Evolutionary conservation across 2,888 invertebrate genomes (phyloP), one percentile per base, ranked within the genome.

Genomic region (Melanostoma mellinum): DNA sequence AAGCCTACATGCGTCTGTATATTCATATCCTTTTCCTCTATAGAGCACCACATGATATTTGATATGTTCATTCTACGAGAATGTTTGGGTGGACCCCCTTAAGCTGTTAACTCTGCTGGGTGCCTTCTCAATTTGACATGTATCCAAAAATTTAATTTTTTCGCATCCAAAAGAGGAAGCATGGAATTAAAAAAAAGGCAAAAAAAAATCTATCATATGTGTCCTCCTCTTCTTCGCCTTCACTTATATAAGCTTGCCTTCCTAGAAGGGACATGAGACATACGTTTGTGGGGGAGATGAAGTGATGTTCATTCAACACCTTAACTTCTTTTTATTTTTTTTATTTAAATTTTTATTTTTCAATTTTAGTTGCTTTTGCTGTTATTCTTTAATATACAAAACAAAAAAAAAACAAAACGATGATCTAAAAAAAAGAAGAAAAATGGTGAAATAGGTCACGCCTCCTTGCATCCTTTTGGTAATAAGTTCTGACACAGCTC

Each of bases 261-360:
- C 65, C 74, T 79, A 69, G 60, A 48, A 74, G 69, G 78, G 74
- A 73, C 74, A 84, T 78, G 50, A 78, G 82, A 82, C 78, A 65
- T 78, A 63, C 68, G 63, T 74, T 74, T 74, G 79, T 79, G 84
- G 84, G 84, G 74, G 79, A 84, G 84, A 82, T 84, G 68, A 69
- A 78, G 69, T 79, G 84, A 84, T 84, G 84, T 84, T 84, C 84
- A 84, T 84, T 84, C 84, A 84, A 84, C 84, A 84, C 84, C 78
- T 84, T 79, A 71, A 74, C 79, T 68, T 84, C 69, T 71, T 65
- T 63, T 73, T 63, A 67, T 33, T 73, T 61, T 82, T 73, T 9
- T 53, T 55, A 58, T 82, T 71, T 75, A 40, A 20, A 60, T 71
- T 72, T 65, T 48, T 65, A 9, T 48, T 63, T 72, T 69, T 56